Evolutionary conservation across 23 tunicate species (phyloP).

Genomic region (Styela plicata): DNA sequence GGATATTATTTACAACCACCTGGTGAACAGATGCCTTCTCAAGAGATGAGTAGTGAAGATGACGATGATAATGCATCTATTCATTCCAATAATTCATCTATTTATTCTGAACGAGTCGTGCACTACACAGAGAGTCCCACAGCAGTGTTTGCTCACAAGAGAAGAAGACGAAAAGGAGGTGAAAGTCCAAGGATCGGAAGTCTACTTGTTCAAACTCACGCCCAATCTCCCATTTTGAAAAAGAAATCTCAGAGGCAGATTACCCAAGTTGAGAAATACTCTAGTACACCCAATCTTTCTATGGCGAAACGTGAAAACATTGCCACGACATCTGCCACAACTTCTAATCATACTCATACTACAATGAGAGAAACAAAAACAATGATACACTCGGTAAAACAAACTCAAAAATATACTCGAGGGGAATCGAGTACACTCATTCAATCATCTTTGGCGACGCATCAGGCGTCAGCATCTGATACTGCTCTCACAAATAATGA

Average conservation of each 20-base stretch:
- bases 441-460: background rate
- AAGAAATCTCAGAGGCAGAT: background rate
- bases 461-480: background rate
- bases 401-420: background rate
- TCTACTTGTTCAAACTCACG: background rate
- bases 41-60: constrained; percentile 18
- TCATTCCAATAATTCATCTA: constrained; percentile 36
- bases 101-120: constrained; percentile 12
- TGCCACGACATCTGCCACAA: background rate
- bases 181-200: constrained; percentile 4
- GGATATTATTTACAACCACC: constrained; percentile 55
- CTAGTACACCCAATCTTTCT: background rate
- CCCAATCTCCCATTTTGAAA: background rate
- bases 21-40: background rate
- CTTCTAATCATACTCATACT: background rate
- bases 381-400: background rate
- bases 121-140: background rate
- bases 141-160: background rate
- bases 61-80: constrained; percentile 66
- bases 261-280: background rate
- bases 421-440: background rate
- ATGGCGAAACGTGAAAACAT: background rate
- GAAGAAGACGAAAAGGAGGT: background rate
- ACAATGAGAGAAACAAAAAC: background rate
- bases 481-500: background rate